Evolutionary conservation across 2,888 invertebrate genomes (phyloP), one percentile per base, ranked within the genome.

Genomic region (Ectemnius continuus): DNA sequence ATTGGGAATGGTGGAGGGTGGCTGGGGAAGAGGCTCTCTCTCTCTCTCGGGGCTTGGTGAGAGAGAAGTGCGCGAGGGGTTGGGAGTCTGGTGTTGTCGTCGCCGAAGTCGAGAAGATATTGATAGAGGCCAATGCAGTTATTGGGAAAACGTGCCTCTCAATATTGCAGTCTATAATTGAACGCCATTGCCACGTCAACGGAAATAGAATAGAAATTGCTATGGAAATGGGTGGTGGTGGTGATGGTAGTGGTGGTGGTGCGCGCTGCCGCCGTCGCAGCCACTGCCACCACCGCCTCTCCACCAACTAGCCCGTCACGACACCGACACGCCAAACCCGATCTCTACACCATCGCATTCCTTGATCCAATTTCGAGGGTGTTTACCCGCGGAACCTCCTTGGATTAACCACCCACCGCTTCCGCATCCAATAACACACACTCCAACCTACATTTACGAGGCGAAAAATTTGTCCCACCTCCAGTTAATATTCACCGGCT

Each of bases 181-280:
- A 88, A 89, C 85, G 87, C 85, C 88, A 88, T 87, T 85, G 87
- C 86, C 87, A 81, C 85, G 87, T 87, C 86, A 85, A 88, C 88
- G 88, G 89, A 89, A 89, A 89, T 89, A 87, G 88, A 89, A 89
- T 89, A 88, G 88, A 86, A 88, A 89, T 88, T 88, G 88, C 85
- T 85, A 85, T 88, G 87, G 88, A 88, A 88, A 88, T 88, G 85
- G 83, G 79, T 70, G 78, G 36, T 57, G 68, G 23, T 23, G 23
- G 23, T 23, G 78, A 23, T 57, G 68, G 23, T 23, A 3, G 23
- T 23, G 2, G 23, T 2, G 23, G 23, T 47, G 70, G 59, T 61
- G 18, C 58, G 61, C 20, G 61, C 46, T 36, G 71, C 48, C 70
- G 66, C 67, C 71, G 57, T 61, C 74, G 26, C 57, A 18, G 28